A percentile compares a stretch with the other conserved stretches of the same genome.
These are phyloP conservation scores for Cordilura impudica DNA, from an alignment of 2,888 invertebrate species.

Conservation along the genomic window DNA sequence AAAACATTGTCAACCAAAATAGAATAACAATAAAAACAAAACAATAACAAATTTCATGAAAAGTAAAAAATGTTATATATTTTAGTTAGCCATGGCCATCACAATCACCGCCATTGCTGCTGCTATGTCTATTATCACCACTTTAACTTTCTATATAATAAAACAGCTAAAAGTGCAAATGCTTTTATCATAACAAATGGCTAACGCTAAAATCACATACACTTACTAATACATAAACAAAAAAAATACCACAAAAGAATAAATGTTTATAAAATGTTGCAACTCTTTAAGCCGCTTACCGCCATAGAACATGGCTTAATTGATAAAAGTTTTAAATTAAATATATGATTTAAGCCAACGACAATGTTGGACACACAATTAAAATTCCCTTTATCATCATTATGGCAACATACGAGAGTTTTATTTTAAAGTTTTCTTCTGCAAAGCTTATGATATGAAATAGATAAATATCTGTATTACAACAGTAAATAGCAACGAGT, in stretches of 20 bases:
- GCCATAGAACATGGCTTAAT: slow-evolving; percentile 49
- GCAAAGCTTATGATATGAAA: too few species aligned
- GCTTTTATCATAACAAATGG: slow-evolving; percentile 7
- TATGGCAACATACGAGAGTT: too few species aligned
- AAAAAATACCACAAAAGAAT: slow-evolving; percentile 5
- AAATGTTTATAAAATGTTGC: slow-evolving; percentile 39
- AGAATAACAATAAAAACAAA: neutral
- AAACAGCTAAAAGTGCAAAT: neutral
- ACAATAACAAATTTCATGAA: neutral
- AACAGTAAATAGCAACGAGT: too few species aligned
- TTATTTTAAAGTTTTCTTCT: too few species aligned
- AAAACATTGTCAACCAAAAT: slow-evolving; percentile 14
- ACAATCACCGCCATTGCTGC: neutral
- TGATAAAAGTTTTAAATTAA: slow-evolving; percentile 49
- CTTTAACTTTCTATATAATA: too few species aligned
- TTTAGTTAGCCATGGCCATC: neutral
- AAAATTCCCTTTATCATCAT: too few species aligned
- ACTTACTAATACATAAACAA: neutral
- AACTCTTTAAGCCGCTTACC: slow-evolving; percentile 60
- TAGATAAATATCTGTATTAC: too few species aligned
- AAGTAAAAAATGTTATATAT: neutral
- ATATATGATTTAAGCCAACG: slow-evolving; percentile 27
- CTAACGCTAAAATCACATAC: slow-evolving; percentile 4
- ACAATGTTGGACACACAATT: too few species aligned
- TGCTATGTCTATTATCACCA: too few species aligned